Conservation (phyloP, 2,888 invertebrate species). For the Gymnocheta viridis region DNA sequence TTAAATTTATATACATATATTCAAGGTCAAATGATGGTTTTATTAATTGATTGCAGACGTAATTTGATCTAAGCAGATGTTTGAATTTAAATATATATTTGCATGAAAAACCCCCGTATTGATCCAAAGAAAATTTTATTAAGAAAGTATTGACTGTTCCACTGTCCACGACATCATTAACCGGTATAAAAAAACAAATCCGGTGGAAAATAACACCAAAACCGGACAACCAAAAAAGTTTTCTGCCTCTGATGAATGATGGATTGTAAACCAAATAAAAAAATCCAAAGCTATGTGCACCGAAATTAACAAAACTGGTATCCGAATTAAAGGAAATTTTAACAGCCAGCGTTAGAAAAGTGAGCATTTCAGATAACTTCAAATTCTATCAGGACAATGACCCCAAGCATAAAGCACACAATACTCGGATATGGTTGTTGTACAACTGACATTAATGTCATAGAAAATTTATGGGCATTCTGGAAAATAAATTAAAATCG, state of each 20-base stretch:
- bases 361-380: background rate
- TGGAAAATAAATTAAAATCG: background rate
- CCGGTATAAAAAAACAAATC: background rate
- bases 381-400: conserved; percentile 2
- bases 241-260: background rate
- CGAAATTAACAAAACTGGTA: conserved; percentile 3
- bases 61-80: too few species aligned
- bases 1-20: too few species aligned
- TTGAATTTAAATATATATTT: too few species aligned
- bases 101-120: too few species aligned
- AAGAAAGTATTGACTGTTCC: too few species aligned
- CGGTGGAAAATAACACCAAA: background rate
- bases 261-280: background rate
- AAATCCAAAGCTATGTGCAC: background rate
- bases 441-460: conserved; percentile 8
- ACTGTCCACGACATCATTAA: conserved; percentile 8
- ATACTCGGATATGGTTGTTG: conserved; percentile 4
- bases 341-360: background rate
- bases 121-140: too few species aligned
- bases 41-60: too few species aligned
- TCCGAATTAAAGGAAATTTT: background rate
- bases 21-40: too few species aligned
- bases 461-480: conserved; percentile 1
- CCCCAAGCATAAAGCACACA: background rate
- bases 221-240: background rate